Base-by-base conservation (phyloP, 2,797 vertebrate species). In the Simalia tracyae region DNA sequence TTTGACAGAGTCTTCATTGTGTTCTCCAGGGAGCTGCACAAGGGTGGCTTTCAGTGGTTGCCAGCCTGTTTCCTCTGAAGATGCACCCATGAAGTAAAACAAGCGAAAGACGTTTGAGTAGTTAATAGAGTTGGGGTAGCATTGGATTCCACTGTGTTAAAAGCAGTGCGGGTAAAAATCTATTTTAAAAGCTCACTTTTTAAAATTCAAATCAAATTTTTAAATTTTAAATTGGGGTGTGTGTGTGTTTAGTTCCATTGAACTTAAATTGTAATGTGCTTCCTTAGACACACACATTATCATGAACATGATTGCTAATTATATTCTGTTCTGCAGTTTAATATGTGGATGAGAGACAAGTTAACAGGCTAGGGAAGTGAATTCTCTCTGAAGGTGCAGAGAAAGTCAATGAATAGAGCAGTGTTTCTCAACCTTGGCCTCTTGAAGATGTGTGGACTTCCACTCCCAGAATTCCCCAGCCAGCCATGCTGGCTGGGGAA, bases 1-100 rank as follows among this genome's bases (percentile, higher is more conserved):
- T 59, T 92, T 84, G 93, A 60, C 88, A 94, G 59, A 92, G 91
- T 36, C 72, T 95, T 96, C 96, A 61, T 93, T 96, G 50, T 88
- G 87, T 91, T 89, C 93, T 87, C 91, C 64, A 93, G 68, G 89
- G 87, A 56, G 46, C 81, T 93, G 91, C 89, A 90, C 1, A 81
- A 89, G 90, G 36, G 86, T 26, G 93, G 17, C 59, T 94, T 95
- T 68, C n/a, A 95, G 15, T 84, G 63, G 12, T 26, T 94, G 61
- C 84, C 91, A 76, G 87, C 93, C 85, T 28, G 86, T 61, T 50
- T 90, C 60, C 91, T 92, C 36, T 12, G 7, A 63, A 72, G 17
- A 22, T 54, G 61, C 61, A n/a, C 17, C 12, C 15, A 12, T 14
- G 4, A 26, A 17, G 50, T 87, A 19, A 9, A 56, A 6, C 46